A percentile compares a stretch with the other conserved stretches of the same genome.
Conservation (phyloP, 2,113 vertebrate genomes). For the Anarhynchus alexandrinus region DNA sequence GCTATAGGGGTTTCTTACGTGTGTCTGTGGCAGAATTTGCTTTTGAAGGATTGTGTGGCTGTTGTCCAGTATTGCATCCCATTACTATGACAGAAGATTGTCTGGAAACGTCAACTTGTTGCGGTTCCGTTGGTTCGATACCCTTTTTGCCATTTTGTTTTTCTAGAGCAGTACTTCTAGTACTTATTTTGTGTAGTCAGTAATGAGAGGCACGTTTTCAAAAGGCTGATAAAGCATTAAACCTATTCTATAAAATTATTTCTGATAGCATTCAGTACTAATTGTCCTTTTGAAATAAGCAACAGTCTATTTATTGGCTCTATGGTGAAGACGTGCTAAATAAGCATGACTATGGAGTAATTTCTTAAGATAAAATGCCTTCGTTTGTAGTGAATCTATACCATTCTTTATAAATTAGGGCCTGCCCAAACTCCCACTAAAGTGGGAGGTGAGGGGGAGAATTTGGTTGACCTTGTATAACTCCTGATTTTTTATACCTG, state of each 20-base stretch:
- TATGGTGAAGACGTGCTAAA: neutral
- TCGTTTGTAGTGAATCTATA: neutral
- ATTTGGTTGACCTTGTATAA: neutral
- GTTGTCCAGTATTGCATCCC: neutral
- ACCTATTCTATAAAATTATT: neutral
- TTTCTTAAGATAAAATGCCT: neutral
- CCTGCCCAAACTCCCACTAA: neutral
- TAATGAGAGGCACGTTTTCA: neutral
- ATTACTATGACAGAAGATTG: neutral
- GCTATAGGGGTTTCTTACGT: neutral
- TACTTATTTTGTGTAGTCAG: neutral
- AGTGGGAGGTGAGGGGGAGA: neutral
- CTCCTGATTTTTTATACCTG: neutral
- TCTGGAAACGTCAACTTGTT: neutral
- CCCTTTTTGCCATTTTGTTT: neutral
- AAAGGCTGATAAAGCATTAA: neutral
- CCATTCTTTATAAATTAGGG: neutral
- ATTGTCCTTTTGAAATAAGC: neutral
- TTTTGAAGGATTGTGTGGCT: neutral
- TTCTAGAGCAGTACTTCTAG: neutral
- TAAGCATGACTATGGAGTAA: neutral
- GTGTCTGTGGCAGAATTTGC: neutral
- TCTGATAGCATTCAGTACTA: neutral
- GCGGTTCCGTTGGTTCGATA: neutral
- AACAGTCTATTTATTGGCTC: neutral